Evolutionary conservation across 2,113 vertebrate species (phyloP).

Genomic region (Phylloscopus trochilus): DNA sequence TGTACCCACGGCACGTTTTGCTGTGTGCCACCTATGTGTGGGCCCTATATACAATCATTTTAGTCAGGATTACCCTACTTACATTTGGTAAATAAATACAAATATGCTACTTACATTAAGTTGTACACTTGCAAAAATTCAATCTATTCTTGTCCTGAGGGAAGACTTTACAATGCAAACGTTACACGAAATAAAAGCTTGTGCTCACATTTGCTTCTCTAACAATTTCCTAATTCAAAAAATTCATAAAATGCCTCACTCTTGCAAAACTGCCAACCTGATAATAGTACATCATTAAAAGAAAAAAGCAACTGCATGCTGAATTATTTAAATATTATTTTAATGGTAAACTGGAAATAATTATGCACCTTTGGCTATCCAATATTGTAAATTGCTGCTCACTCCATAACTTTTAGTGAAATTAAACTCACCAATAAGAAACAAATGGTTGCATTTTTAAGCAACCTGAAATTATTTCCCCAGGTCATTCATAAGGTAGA

Average conservation of each 20-base stretch:
- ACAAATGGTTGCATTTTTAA: slow-evolving; percentile 49
- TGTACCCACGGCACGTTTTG: neutral
- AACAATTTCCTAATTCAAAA: slow-evolving; percentile 7
- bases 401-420: slow-evolving; percentile 30
- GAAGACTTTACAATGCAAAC: slow-evolving; percentile 9
- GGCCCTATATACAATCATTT: neutral
- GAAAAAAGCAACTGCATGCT: neutral
- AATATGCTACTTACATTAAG: slow-evolving; percentile 2
- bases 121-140: slow-evolving; percentile 12
- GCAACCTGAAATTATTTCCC: slow-evolving; percentile 61
- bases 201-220: neutral
- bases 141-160: slow-evolving; percentile 30
- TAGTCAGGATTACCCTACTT: neutral
- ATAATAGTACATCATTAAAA: slow-evolving; percentile 2
- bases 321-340: slow-evolving; percentile 55
- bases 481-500: slow-evolving; percentile 54
- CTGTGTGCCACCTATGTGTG: neutral
- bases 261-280: neutral
- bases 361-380: slow-evolving; percentile 44
- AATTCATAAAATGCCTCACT: neutral
- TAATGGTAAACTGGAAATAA: slow-evolving; percentile 52
- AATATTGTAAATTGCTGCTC: slow-evolving; percentile 1
- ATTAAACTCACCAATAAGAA: slow-evolving; percentile 48
- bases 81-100: slow-evolving; percentile 9
- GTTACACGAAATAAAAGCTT: neutral